Base-by-base conservation (phyloP, 2,797 vertebrate genomes). In the Acrossocheilus fasciatus region DNA sequence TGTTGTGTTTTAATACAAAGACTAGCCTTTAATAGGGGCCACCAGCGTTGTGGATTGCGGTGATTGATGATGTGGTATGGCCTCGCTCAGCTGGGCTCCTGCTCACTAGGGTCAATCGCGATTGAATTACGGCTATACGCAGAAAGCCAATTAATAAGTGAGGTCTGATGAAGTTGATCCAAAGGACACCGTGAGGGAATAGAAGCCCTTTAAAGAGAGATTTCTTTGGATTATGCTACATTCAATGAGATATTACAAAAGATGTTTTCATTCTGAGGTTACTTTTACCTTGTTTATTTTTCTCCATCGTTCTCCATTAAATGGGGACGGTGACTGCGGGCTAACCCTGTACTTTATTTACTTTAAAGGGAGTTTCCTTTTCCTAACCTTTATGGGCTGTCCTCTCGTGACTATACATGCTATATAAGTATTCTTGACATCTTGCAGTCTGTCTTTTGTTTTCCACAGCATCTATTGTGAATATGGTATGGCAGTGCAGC, bases 21-120 rank as follows among this genome's bases (percentile, higher is more conserved):
- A 62, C 84, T 80, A 69, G 68, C 54, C 76, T 80, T 80, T 85
- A 85, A 89, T 82, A 87, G 82, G 81, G 88, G 90, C 90, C 88
- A 66, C 88, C 93, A 89, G 93, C 93, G 89, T 64, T 88, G 92
- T 95, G 94, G 91, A 95, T 92, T 88, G 90, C 91, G 80, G 93
- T 97, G 96, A 97, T 96, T 96, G 96, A 97, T 96, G 96, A 94
- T 94, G 95, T 92, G 95, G 95, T 94, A 96, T 96, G 95, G 95
- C 96, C 95, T 96, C 92, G 94, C 94, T 92, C 95, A 93, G 93
- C 95, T 96, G 95, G 95, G 94, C 95, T 96, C 94, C 96, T 96
- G 95, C 94, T 92, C 94, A 94, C 93, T 91, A 94, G 91, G 96
- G 96, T 97, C 96, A 96, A 95, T 97, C 95, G 91, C 94, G 96